Base-by-base conservation (phyloP, 2,888 invertebrate genomes). In the Drosophila flavopinicola region DNA sequence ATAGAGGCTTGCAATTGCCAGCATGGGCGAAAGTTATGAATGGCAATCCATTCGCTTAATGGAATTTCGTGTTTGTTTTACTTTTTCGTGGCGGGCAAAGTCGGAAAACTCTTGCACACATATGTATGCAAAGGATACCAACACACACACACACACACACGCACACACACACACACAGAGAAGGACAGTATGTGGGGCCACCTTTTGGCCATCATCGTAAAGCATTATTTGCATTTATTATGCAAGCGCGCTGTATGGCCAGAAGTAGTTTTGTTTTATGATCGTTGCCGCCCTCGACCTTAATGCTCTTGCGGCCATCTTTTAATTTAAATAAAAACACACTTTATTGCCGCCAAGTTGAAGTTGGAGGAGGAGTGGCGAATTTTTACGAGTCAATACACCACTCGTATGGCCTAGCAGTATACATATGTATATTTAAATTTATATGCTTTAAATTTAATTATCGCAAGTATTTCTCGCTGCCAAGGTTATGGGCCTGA, bases 161-260 rank as follows among this genome's bases (percentile, higher is more conserved):
- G 24, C 6, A 38, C 11, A 24, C 29, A 38, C 29, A 30, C 3
- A 11, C 37, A 38, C 41, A 44, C 60, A 47, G n/a, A 37, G n/a
- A 11, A 9, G 17, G n/a, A 17, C 29, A 5, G 11, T n/a, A 7
- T 20, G 29, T 6, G 7, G 32, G 65, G 49, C 27, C 65, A 58
- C 65, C 38, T 32, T 57, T 45, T 17, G 35, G 38, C 49, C 73
- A 61, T 69, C 73, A 63, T 78, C 83, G 72, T 79, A 82, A 88
- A 88, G 78, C 77, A 83, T 80, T 88, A 87, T 88, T 85, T 88
- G 83, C 88, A 88, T 88, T 88, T 87, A 87, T 87, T 88, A 88
- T 88, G 79, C 83, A 88, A 72, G 68, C 52, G 42, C 37, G 42
- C 32, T 41, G 6, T 7, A n/a, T 10, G 45, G 42, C 32, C 39